Base-by-base conservation (phyloP, 2,113 vertebrate genomes). In the Campylorhamphus procurvoides region DNA sequence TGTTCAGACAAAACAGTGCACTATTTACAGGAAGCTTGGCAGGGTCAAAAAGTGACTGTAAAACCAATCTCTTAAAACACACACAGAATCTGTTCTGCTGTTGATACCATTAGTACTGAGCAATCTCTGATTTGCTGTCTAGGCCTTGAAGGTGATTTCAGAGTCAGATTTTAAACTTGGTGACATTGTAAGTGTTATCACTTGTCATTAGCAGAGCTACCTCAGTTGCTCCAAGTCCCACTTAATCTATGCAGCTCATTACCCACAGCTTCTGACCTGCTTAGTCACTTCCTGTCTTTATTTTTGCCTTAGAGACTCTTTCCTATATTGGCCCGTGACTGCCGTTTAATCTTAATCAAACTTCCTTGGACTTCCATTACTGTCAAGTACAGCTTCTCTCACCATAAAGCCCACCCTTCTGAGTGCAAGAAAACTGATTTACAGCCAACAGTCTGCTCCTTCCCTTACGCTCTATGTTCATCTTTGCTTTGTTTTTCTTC, bases 231-330 rank as follows among this genome's bases (percentile, higher is more conserved):
- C 42, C n/a, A 71, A 88, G 96, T 71, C 83, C 37, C 46, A 33
- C 53, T 78, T 92, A 94, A 93, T 94, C 83, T 93, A 19, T 75
- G 64, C 76, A 75, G 73, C 76, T 94, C 71, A 47, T 75, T 94
- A 50, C 83, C 40, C 85, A 12, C 76, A 92, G 80, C 75, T 88
- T 83, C 84, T 96, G 89, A 74, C 87, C 86, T 81, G 69, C 69
- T 96, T 93, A 96, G 80, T 95, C 90, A 90, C 77, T 97, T 96
- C 96, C 93, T 78, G 73, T 84, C 85, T 87, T 92, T 96, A 93
- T 95, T 96, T 92, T 95, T 2, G 5, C 72, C 79, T 60, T 84
- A 72, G 87, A 89, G 69, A 37, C 46, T 92, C 76, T 89, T 84
- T 88, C 90, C 90, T 75, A 0, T 60, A 20, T 82, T 84, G 90